Conservation (phyloP, 2,113 vertebrate genomes). For the Fulica atra region DNA sequence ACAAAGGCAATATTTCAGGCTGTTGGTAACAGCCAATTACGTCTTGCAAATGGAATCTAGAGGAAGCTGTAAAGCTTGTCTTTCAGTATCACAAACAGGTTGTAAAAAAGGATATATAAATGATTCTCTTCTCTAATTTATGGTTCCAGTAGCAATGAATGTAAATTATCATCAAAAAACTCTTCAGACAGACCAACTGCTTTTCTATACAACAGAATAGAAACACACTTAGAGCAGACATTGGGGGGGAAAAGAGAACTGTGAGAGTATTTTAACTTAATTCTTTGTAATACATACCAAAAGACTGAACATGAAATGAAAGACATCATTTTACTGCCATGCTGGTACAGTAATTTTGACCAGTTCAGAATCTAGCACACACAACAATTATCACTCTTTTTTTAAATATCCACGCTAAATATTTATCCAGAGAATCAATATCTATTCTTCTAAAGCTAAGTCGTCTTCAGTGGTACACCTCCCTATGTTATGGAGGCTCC, state of each 20-base stretch:
- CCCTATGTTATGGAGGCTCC: neutral
- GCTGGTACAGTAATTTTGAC: neutral
- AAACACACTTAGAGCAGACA: neutral
- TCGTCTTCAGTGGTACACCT: neutral
- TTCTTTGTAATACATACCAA: neutral
- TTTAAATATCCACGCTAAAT: neutral
- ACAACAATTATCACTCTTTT: neutral
- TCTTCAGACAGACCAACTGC: neutral
- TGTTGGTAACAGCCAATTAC: constrained; percentile 11
- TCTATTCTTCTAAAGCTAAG: neutral
- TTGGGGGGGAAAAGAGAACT: neutral
- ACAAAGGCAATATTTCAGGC: neutral
- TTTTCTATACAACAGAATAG: neutral
- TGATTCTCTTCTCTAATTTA: neutral
- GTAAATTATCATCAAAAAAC: neutral
- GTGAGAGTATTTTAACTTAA: neutral
- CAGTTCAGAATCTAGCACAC: neutral
- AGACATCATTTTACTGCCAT: neutral
- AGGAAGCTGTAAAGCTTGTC: neutral
- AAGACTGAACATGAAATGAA: neutral
- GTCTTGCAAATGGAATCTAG: neutral
- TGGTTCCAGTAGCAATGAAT: neutral
- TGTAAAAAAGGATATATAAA: neutral
- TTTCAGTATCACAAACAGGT: neutral
- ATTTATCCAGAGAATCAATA: neutral